Base-by-base conservation (phyloP, 92 coral and sea anemone genomes). In the Epizoanthus stellaris region DNA sequence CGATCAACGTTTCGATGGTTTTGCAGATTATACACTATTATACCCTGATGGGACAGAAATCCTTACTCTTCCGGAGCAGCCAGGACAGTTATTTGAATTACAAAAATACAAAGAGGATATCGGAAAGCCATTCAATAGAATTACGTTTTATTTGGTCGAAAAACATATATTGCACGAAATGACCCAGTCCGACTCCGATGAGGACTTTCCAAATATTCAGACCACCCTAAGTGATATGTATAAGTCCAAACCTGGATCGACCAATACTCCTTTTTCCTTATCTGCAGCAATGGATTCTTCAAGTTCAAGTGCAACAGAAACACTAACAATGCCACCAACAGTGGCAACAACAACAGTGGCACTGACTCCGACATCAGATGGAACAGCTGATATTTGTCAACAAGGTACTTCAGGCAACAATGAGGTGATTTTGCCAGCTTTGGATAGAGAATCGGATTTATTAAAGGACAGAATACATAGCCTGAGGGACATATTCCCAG, bases 21-120 rank as follows among this genome's bases (percentile, higher is more conserved):
- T 47, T 65, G 69, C 54, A 52, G 75, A 43, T 6, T 77, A 86
- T n/a, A n/a, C 90, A 54, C 67, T 87, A 2, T 6, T 39, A 0
- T 87, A 87, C 43, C 86, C 90, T 1, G 86, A 80, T 70, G 86
- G 86, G 58, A 80, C 90, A 39, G 86, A 87, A 62, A 73, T 81
- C 38, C 52, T 81, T 12, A 87, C 87, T 23, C 54, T 73, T 13
- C 86, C 90, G 42, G 86, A 81, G 3, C 47, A 87, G 23, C 87
- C 82, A 70, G 23, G 73, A 9, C 87, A 87, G 53, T n/a, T 73
- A 38, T 87, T 87, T 23, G 73, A 81, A 61, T 79, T 87, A 16
- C 76, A 87, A 38, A 73, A 81, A 19, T 73, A 87, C 39, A 81
- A 87, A 67, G 34, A 87, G 11, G 86, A 87, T 71, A 36, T 87